Evolutionary conservation across 23 tunicate species (phyloP).

Genomic region (Halocynthia aurantium): DNA sequence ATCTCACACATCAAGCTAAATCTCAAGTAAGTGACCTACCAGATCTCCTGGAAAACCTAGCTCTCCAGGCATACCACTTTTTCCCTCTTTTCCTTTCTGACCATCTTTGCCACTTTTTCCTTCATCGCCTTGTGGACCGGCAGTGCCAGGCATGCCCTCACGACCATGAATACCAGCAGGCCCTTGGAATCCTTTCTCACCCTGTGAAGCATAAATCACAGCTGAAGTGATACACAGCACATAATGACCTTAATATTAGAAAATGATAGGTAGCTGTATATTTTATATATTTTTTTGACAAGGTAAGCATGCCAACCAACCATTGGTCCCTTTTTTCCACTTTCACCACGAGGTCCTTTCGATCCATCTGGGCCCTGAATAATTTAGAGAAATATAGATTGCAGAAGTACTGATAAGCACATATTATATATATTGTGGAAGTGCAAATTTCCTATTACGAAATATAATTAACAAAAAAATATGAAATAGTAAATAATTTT

Average conservation of each 20-base stretch:
- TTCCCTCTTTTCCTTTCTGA: neutral
- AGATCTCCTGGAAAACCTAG: neutral
- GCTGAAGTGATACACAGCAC: no score
- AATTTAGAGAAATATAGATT: neutral
- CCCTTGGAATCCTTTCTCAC: neutral
- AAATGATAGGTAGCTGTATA: neutral
- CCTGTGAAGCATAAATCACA: neutral
- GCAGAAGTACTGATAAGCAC: neutral
- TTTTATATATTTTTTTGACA: neutral
- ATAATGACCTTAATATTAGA: neutral
- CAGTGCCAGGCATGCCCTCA: neutral
- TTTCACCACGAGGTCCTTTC: neutral
- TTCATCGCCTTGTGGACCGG: neutral
- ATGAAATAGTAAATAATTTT: neutral
- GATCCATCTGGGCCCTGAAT: slow-evolving; percentile 6
- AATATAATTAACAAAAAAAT: neutral
- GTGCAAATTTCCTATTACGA: neutral
- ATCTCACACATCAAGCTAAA: no score
- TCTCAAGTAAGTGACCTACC: neutral
- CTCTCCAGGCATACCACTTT: neutral
- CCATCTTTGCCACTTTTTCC: slow-evolving; percentile 4
- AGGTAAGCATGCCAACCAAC: slow-evolving; percentile 7
- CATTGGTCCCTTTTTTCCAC: slow-evolving; percentile 10
- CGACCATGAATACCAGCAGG: neutral
- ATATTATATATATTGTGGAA: neutral